Evolutionary conservation across 2,888 invertebrate genomes (phyloP), one percentile per base, ranked within the genome.

Genomic region (Euplagia quadripunctaria): DNA sequence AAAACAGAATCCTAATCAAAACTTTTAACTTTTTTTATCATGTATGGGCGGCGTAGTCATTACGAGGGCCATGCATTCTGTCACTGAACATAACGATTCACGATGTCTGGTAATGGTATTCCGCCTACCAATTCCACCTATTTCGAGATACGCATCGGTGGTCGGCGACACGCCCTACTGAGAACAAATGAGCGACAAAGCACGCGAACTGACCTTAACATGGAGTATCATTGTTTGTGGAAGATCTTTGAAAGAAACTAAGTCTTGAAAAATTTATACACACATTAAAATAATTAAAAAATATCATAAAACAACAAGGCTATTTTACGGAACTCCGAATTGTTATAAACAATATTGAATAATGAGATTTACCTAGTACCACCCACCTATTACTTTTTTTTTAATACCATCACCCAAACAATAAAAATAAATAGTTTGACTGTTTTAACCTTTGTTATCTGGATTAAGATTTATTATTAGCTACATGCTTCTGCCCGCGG

Each of bases 101-200:
- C 68, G 82, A 78, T 72, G 82, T 64, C 55, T 43, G 85, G 89
- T 95, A 94, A 95, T 94, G 90, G 90, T 94, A 95, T 94, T 92
- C 95, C 95, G 94, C 95, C 95, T 90, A 94, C 94, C 92, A 90
- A 94, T 94, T 94, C 93, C 90, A 92, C 93, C 93, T 91, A 93
- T 92, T 90, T 87, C 87, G 86, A 94, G 94, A 95, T 94, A 95
- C 92, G 92, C 93, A 95, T 95, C 95, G 92, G 93, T 93, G 93
- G 92, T 89, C 86, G 87, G 75, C 74, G 82, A 82, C 72, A 82
- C 91, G 94, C 94, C 95, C 94, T 92, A 89, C 89, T 77, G 76
- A 85, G 85, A 90, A 92, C 91, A 91, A 91, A 92, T 91, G 89
- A 90, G 86, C 87, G 71, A 80, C 79, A 76, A 80, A 76, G 71